Percentiles rank a stretch among this genome's conserved stretches.
phyloP scores from a whole-genome alignment of 2,113 vertebrate genomes.

The Pelobates fuscus region DNA sequence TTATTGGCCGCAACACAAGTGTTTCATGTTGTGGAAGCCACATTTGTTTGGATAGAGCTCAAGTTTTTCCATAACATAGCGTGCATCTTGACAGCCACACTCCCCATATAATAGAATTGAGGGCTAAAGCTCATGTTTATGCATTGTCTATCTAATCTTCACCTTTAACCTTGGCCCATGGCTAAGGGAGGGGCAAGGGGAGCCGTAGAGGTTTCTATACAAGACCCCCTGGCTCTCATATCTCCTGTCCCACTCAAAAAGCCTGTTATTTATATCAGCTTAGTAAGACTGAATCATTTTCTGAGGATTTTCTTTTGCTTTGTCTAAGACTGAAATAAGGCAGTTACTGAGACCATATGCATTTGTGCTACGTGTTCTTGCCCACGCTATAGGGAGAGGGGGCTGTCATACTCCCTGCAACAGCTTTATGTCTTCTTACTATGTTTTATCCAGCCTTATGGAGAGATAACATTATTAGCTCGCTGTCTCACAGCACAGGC shows the following conservation, averaged over 20 bases:
- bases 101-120: not conserved
- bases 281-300: not conserved
- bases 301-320: not conserved
- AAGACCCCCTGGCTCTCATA: not conserved
- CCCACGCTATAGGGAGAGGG: too few species aligned
- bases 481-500: too few species aligned
- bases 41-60: not conserved
- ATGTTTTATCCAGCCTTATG: too few species aligned
- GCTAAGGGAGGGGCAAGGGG: not conserved
- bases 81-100: not conserved
- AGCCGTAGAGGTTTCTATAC: not conserved
- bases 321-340: not conserved
- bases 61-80: not conserved
- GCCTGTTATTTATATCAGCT: not conserved
- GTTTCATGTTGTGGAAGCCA: constrained; percentile 5
- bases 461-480: too few species aligned
- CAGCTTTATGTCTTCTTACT: too few species aligned
- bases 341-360: too few species aligned
- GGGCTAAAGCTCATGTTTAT: not conserved
- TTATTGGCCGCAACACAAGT: not conserved
- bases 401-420: too few species aligned
- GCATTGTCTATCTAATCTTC: not conserved
- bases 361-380: too few species aligned
- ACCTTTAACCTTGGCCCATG: not conserved
- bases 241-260: not conserved